These are phyloP conservation scores for Drosophila subquinaria DNA, from an alignment of 2,888 invertebrate species.

Conservation along the genomic window DNA sequence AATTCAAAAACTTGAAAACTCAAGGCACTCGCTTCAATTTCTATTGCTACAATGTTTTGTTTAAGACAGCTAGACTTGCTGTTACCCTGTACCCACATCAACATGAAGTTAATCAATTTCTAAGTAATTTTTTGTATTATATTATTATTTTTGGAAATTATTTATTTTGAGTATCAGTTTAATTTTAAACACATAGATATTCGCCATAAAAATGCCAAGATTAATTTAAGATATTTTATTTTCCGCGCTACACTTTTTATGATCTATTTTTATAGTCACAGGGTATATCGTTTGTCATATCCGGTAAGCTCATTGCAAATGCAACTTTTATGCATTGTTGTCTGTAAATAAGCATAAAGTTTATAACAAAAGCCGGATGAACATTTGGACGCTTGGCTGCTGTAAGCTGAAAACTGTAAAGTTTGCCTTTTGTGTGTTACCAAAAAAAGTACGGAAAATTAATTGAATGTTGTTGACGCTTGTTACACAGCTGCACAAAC, in stretches of 20 bases:
- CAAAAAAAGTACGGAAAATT: slow-evolving; percentile 62
- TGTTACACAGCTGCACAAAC: slow-evolving; percentile 36
- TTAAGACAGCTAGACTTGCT: neutral
- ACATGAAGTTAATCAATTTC: no score
- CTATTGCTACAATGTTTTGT: neutral
- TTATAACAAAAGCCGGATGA: slow-evolving; percentile 51
- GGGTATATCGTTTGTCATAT: slow-evolving; percentile 5
- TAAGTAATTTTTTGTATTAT: no score
- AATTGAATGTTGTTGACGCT: slow-evolving; percentile 74
- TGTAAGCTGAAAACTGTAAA: slow-evolving; percentile 38
- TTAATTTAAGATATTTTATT: neutral
- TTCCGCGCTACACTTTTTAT: no score
- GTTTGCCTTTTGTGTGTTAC: slow-evolving; percentile 35
- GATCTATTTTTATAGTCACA: neutral
- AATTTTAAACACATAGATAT: no score
- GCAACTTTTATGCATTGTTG: slow-evolving; percentile 24
- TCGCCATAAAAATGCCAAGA: neutral
- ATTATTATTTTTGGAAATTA: no score
- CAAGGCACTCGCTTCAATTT: slow-evolving; percentile 5
- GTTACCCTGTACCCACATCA: neutral
- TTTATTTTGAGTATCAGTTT: no score
- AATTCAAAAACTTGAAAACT: neutral
- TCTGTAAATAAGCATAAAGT: slow-evolving; percentile 60
- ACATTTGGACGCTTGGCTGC: slow-evolving; percentile 47
- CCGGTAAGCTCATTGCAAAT: slow-evolving; percentile 7